These are phyloP conservation scores for Delichon dasypus DNA, from an alignment of 2,797 vertebrate species.

Conservation along the genomic window DNA sequence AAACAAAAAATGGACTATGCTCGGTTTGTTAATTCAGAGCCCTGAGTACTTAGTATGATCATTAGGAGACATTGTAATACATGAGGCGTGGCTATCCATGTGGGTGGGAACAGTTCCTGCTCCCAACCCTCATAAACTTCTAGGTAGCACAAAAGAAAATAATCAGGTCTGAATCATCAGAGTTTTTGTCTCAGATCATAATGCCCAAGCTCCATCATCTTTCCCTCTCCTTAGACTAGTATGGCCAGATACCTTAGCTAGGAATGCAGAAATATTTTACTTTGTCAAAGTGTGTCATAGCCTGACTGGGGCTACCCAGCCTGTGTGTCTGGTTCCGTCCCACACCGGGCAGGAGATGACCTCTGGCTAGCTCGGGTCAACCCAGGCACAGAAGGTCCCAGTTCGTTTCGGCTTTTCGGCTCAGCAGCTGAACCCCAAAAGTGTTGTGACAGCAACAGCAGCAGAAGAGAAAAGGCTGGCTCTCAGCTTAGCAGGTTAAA, in stretches of 20 bases:
- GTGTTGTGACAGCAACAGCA: too few relatives aligned
- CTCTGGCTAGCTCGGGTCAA: too few relatives aligned
- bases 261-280: background rate
- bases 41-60: background rate
- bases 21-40: background rate
- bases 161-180: background rate
- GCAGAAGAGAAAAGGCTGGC: too few relatives aligned
- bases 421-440: too few relatives aligned
- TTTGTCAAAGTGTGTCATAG: background rate
- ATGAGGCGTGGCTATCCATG: rapidly evolving
- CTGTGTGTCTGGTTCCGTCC: too few relatives aligned
- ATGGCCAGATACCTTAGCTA: background rate
- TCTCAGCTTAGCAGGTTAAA: too few relatives aligned
- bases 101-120: background rate
- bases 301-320: rapidly evolving
- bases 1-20: background rate
- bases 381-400: too few relatives aligned
- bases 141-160: background rate
- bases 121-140: background rate
- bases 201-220: background rate
- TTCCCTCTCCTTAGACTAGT: background rate
- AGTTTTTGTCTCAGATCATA: background rate
- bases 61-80: rapidly evolving
- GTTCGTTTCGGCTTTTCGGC: too few relatives aligned
- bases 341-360: too few relatives aligned